These are phyloP conservation scores for Lamprotornis superbus DNA, from an alignment of 2,113 vertebrate genomes.

Conservation along the genomic window DNA sequence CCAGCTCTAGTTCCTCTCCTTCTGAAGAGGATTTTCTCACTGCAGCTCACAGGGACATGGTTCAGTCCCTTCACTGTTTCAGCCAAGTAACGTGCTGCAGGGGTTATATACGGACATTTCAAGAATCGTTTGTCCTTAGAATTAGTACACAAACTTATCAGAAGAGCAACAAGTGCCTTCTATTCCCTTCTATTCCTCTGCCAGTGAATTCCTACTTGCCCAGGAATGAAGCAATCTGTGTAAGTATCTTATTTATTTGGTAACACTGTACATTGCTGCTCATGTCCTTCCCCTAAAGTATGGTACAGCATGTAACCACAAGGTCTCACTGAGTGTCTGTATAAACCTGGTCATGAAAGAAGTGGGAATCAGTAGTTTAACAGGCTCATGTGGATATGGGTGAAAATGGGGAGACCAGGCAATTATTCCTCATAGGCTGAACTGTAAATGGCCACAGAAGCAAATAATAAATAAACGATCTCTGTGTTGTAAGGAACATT, in stretches of 20 bases:
- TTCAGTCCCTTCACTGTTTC: background rate
- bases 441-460: background rate
- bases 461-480: background rate
- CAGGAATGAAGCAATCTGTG: background rate
- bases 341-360: background rate
- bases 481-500: background rate
- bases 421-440: background rate
- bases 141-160: background rate
- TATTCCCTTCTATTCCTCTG: background rate
- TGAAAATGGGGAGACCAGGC: background rate
- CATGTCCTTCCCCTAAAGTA: background rate
- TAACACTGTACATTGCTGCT: background rate
- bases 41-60: background rate
- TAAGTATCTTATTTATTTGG: background rate
- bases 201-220: background rate
- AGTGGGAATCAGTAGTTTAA: background rate
- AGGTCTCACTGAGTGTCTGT: background rate
- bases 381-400: background rate
- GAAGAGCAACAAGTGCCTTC: background rate
- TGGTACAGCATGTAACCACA: background rate
- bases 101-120: background rate
- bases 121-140: background rate
- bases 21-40: background rate
- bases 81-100: background rate
- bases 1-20: background rate